Conservation (phyloP, 2,113 vertebrate species). For the Upupa epops region DNA sequence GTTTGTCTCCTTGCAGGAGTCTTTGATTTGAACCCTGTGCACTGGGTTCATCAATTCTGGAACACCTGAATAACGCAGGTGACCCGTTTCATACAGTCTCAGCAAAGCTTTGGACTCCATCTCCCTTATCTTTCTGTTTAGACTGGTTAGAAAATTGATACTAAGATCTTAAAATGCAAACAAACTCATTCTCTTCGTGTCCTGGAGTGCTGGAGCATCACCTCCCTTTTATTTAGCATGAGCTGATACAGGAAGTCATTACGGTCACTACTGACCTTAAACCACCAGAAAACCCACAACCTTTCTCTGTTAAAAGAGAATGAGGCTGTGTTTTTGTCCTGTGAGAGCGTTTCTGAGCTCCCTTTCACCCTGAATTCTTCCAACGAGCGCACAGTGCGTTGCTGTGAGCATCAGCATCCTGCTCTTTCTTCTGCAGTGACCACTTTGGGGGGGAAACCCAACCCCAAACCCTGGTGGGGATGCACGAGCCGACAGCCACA, state of each 20-base stretch:
- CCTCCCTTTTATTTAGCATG: neutral
- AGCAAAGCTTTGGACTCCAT: neutral
- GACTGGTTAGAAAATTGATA: neutral
- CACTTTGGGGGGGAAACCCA: neutral
- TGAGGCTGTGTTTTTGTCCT: neutral
- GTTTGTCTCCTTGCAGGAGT: neutral
- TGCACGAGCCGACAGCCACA: rapidly evolving
- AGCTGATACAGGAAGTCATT: neutral
- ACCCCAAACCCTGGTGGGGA: neutral
- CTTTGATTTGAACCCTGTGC: neutral
- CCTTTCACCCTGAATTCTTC: slow-evolving; percentile 9
- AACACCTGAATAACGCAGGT: neutral
- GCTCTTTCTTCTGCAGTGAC: neutral
- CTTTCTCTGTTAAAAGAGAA: neutral
- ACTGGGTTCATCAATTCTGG: neutral
- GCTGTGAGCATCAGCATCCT: neutral
- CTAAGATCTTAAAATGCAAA: neutral
- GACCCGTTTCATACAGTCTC: neutral
- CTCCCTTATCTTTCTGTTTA: neutral
- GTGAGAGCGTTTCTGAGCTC: neutral
- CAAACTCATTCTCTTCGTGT: neutral
- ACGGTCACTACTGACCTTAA: neutral
- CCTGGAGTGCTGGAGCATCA: neutral
- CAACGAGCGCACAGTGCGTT: neutral
- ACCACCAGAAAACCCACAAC: neutral